Base-by-base conservation (phyloP, 2,888 invertebrate species). In the Ametastegia equiseti region DNA sequence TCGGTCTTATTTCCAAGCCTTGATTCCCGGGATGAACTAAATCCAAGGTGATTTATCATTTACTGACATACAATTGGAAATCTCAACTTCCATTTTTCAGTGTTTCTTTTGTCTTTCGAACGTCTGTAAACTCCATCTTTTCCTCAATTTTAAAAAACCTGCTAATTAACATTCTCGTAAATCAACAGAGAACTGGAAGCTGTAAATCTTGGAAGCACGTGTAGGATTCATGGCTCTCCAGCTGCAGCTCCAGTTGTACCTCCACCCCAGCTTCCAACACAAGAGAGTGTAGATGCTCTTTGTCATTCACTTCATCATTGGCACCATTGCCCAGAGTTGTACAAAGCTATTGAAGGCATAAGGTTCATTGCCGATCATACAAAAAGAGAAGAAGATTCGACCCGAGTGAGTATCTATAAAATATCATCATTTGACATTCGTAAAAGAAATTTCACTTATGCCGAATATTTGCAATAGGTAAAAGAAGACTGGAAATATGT, bases 401-500 rank as follows among this genome's bases (percentile, higher is more conserved):
- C 97, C 80, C 94, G 97, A 94, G 97, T 97, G 91, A 93, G 94
- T 92, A 81, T n/a, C n/a, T n/a, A n/a, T 73, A 7, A 9, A 67
- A 6, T 80, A 15, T 7, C n/a, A n/a, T n/a, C n/a, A 81, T 30
- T 27, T 42, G 1, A 1, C 33, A 54, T 19, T 71, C n/a, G 6
- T 45, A 45, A 2, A 45, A n/a, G 50, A 54, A 19, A 19, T 13
- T 77, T 47, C 23, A 27, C 36, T 67, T 9, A 19, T 54, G 45
- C 60, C 81, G 33, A 73, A 47, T 50, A 71, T 67, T 60, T 73
- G 65, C 88, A 88, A 57, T 90, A 97, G 97, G 97, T 97, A 86
- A 97, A 97, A 93, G 98, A 98, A 93, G 98, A 99, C 94, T 99
- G 99, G 99, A 99, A 99, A 92, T 99, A 98, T 93, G 98, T 99